Evolutionary conservation across 2,113 vertebrate genomes (phyloP).

Genomic region (Scalopus aquaticus): DNA sequence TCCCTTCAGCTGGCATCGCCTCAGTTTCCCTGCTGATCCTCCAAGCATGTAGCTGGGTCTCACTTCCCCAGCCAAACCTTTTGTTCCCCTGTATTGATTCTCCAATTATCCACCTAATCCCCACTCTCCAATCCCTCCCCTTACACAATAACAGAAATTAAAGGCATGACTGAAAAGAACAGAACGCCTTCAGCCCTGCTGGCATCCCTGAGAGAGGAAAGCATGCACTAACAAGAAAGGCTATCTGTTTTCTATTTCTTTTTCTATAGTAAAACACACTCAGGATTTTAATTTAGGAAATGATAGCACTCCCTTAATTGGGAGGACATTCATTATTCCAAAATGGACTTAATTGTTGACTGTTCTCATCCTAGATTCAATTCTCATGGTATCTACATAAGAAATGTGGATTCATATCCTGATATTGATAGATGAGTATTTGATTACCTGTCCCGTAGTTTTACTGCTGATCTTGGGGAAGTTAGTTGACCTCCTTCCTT

Average conservation of each 20-base stretch:
- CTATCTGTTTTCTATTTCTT: neutral
- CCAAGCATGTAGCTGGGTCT: neutral
- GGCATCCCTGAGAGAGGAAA: neutral
- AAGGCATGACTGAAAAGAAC: slow-evolving; percentile 29
- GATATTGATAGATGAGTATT: neutral
- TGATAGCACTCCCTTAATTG: neutral
- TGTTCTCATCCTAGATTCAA: neutral
- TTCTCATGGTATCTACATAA: neutral
- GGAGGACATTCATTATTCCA: neutral
- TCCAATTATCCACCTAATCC: slow-evolving; percentile 37
- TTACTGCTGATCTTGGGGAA: neutral
- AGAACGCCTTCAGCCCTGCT: neutral
- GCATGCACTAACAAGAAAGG: neutral
- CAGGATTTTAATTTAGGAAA: neutral
- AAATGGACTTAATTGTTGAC: neutral
- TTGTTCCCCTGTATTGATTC: slow-evolving; percentile 24
- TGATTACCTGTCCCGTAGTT: no score
- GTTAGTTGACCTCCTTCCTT: neutral
- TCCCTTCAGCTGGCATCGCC: slow-evolving; percentile 46
- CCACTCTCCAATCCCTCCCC: neutral
- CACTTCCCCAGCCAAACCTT: slow-evolving; percentile 56
- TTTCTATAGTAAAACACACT: neutral
- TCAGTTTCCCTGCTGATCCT: neutral
- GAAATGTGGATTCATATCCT: neutral
- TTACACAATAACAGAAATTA: slow-evolving; percentile 34